These are phyloP conservation scores for Abscondita cerata DNA, from an alignment of 2,888 invertebrate species.

Conservation along the genomic window DNA sequence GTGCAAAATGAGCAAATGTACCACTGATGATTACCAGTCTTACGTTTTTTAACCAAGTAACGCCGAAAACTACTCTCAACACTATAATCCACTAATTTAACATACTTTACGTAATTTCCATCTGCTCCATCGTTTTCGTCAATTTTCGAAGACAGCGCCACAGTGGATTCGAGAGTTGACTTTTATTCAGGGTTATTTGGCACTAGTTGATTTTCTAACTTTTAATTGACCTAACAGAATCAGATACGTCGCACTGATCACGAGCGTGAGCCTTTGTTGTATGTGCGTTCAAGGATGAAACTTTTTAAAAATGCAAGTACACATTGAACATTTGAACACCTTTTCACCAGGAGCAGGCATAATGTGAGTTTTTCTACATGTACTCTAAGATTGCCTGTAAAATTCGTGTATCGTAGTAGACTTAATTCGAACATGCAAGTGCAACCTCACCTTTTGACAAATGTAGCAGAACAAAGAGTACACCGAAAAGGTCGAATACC, in stretches of 20 bases:
- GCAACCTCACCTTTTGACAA: conserved; percentile 67
- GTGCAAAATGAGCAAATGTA: conserved; percentile 71
- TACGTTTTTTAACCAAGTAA: conserved; percentile 63
- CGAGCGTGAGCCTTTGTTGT: conserved; percentile 66
- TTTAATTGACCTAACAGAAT: conserved; percentile 48
- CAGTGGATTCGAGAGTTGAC: not conserved
- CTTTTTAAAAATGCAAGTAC: conserved; percentile 70
- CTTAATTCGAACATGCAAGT: not conserved
- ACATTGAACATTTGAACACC: conserved; percentile 68
- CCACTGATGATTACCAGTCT: conserved; percentile 66
- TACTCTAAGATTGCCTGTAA: conserved; percentile 64
- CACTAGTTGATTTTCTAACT: conserved; percentile 42
- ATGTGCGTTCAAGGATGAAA: conserved; percentile 73
- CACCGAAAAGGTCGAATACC: conserved; percentile 68
- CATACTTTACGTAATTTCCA: conserved; percentile 32
- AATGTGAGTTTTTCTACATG: conserved; percentile 70
- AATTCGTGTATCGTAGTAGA: not conserved
- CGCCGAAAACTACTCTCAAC: conserved; percentile 53
- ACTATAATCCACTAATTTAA: conserved; percentile 52
- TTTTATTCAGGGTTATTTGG: conserved; percentile 5
- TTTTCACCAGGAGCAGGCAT: conserved; percentile 61
- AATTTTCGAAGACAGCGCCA: too few species aligned
- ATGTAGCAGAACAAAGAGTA: conserved; percentile 67
- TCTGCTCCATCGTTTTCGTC: conserved; percentile 8
- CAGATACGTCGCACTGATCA: conserved; percentile 41